Conservation (phyloP, 2,113 vertebrate species). For the Platysternon megacephalum region DNA sequence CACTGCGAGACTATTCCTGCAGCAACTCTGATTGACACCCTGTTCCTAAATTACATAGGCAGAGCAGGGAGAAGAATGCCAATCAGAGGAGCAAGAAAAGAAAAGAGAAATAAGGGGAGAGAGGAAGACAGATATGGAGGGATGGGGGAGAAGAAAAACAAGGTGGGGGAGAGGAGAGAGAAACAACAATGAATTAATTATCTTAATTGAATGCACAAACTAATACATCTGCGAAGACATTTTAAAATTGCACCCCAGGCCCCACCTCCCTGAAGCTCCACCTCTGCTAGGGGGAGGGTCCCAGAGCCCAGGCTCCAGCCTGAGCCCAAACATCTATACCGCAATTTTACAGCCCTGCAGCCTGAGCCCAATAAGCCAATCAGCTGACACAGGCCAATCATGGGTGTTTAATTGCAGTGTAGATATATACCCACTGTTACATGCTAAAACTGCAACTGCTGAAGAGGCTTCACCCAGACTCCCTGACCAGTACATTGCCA, state of each 20-base stretch:
- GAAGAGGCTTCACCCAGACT: background rate
- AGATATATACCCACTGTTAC: background rate
- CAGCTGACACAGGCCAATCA: background rate
- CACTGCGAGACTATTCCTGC: constrained; percentile 19
- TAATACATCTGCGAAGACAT: background rate
- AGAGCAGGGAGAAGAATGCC: constrained; percentile 16
- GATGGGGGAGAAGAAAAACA: constrained; percentile 13
- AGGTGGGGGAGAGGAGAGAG: constrained; percentile 46
- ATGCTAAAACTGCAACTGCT: background rate
- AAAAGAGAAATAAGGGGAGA: background rate
- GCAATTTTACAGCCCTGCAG: background rate
- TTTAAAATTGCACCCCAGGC: background rate
- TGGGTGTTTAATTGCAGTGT: background rate
- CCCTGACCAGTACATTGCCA: background rate
- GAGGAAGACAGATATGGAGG: background rate
- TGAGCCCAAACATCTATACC: background rate
- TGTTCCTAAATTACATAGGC: background rate
- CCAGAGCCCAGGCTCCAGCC: background rate
- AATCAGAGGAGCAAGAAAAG: constrained; percentile 16
- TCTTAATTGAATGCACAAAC: background rate
- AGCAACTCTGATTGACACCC: constrained; percentile 33
- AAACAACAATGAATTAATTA: constrained; percentile 57
- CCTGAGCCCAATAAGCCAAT: background rate
- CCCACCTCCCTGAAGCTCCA: background rate
- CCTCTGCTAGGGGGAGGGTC: background rate